Evolutionary conservation across 2,797 vertebrate genomes (phyloP).

Genomic region (Megalops cyprinoides): DNA sequence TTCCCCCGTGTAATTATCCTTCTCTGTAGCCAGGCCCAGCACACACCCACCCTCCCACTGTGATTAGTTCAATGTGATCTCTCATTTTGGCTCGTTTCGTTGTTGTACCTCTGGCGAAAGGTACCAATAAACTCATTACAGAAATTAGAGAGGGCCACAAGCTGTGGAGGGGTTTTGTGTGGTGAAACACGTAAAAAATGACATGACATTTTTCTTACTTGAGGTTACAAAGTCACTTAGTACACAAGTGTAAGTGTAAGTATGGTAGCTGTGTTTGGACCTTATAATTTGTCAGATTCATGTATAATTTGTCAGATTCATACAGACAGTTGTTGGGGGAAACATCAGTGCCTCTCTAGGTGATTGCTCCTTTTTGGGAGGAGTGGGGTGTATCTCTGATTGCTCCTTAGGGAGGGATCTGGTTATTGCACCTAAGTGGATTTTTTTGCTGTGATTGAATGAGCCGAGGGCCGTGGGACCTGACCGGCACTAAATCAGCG

Average conservation of each 20-base stretch:
- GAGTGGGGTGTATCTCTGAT: not conserved
- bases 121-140: not conserved
- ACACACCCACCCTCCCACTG: not conserved
- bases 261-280: not conserved
- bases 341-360: not conserved
- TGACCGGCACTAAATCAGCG: not conserved
- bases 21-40: not conserved
- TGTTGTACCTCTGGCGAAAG: not conserved
- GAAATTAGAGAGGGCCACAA: not conserved
- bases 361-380: not conserved
- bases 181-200: not conserved
- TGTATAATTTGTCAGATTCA: not conserved
- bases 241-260: not conserved
- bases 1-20: no score
- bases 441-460: not conserved
- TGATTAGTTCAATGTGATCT: not conserved
- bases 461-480: not conserved
- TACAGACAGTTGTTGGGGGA: not conserved
- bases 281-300: not conserved
- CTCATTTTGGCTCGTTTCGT: not conserved
- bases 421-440: conserved; percentile 5
- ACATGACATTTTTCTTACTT: not conserved
- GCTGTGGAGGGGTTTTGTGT: no score
- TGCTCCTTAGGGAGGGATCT: not conserved
- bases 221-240: not conserved